Percentiles rank a stretch among this genome's conserved stretches.
These are phyloP conservation scores for Heliangelus exortis DNA, from an alignment of 2,797 vertebrate species.

Conservation along the genomic window DNA sequence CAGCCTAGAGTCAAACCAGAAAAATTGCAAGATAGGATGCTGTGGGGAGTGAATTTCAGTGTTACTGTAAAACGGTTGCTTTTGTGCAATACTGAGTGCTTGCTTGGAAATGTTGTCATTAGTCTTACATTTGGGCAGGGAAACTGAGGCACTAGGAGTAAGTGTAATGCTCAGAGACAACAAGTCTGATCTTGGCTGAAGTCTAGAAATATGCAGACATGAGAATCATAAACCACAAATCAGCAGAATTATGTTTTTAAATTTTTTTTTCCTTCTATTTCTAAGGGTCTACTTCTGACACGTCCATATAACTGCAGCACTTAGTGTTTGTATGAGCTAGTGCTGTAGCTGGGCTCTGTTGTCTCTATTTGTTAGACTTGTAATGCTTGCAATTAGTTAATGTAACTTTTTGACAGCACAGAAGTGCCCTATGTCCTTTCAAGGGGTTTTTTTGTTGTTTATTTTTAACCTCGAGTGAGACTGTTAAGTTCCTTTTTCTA, in stretches of 20 bases:
- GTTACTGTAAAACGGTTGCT: not conserved
- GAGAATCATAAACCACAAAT: not conserved
- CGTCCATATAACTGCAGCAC: not conserved
- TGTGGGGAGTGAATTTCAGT: not conserved
- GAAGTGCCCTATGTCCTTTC: conserved; percentile 7
- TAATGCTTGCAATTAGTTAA: conserved; percentile 20
- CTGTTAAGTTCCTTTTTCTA: conserved; percentile 28
- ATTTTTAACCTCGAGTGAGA: conserved; percentile 38
- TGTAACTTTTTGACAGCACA: conserved; percentile 39
- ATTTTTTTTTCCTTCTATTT: not conserved
- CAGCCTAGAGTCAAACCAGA: not conserved
- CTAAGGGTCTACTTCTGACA: not conserved
- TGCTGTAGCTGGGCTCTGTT: not conserved
- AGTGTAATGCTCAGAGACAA: not conserved
- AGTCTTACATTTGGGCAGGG: not conserved
- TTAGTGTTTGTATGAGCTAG: not conserved
- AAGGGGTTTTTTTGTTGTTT: not conserved
- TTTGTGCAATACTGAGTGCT: not conserved
- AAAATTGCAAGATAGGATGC: not conserved
- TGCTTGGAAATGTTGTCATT: not conserved
- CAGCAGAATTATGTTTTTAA: not conserved
- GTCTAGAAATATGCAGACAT: not conserved
- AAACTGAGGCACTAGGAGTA: conserved; percentile 4
- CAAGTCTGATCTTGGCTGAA: not conserved
- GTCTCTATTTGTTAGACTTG: not conserved